Conservation (phyloP, 2,888 invertebrate species). For the Apodemia zela region DNA sequence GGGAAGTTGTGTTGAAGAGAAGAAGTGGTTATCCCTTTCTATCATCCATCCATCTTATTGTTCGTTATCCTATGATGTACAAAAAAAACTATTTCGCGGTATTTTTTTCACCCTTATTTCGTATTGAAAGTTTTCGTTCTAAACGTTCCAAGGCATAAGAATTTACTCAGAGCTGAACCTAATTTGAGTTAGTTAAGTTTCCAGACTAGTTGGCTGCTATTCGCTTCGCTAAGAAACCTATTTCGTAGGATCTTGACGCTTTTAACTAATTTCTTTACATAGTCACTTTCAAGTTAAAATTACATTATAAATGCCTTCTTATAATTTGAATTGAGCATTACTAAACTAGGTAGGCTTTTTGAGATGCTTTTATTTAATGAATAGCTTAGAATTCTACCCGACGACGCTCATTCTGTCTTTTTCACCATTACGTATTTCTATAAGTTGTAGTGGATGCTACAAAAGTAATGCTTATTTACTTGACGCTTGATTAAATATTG, state of each 20-base stretch:
- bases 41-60: no score
- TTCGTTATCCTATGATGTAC: neutral
- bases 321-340: neutral
- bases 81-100: neutral
- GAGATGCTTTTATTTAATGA: no score
- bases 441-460: no score
- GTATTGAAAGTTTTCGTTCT: neutral
- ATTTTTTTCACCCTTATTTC: neutral
- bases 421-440: no score
- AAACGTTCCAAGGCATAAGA: neutral
- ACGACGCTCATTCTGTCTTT: no score
- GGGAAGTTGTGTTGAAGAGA: no score
- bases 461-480: no score
- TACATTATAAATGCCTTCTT: neutral
- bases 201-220: constrained; percentile 4
- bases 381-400: no score
- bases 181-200: constrained; percentile 11
- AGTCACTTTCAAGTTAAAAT: neutral
- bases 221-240: constrained; percentile 6
- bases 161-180: constrained; percentile 3
- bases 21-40: no score
- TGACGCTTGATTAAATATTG: no score
- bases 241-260: neutral
- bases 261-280: neutral
- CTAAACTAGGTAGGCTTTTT: neutral